A percentile compares a stretch with the other conserved stretches of the same genome.
phyloP scores from a whole-genome alignment of 2,888 invertebrate species.

The Tetanocera ferruginea region DNA sequence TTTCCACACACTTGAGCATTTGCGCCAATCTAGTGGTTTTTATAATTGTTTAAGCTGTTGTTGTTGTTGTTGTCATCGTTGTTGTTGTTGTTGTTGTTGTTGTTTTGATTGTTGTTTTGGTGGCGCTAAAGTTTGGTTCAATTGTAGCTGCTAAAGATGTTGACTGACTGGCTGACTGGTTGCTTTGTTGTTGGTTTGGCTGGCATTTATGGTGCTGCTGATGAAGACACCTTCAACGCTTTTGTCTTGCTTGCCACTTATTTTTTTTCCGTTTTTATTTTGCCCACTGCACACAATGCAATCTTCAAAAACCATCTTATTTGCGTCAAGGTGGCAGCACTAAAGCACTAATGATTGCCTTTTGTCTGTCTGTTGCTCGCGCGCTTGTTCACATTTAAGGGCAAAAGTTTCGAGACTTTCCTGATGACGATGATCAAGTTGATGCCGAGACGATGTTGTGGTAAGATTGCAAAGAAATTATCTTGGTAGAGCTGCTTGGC shows the following conservation, averaged over 20 bases:
- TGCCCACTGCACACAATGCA: too few species aligned
- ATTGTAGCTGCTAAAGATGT: not conserved
- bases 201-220: not conserved
- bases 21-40: not conserved
- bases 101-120: not conserved
- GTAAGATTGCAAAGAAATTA: conserved; percentile 30
- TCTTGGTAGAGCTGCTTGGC: not conserved
- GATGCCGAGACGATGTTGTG: conserved; percentile 21
- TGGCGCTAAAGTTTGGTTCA: not conserved
- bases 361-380: not conserved
- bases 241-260: too few species aligned
- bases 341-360: conserved; percentile 11
- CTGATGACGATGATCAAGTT: not conserved
- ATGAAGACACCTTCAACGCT: too few species aligned
- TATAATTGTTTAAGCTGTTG: not conserved
- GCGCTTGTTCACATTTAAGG: conserved; percentile 6
- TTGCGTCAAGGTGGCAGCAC: not conserved
- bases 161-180: not conserved
- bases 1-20: conserved; percentile 37
- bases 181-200: not conserved
- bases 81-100: not conserved
- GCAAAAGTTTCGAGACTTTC: conserved; percentile 20
- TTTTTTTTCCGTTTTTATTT: too few species aligned
- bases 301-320: too few species aligned
- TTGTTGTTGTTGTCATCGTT: not conserved